phyloP scores from a whole-genome alignment of 2,797 vertebrate species.

The Girardinus metallicus region DNA sequence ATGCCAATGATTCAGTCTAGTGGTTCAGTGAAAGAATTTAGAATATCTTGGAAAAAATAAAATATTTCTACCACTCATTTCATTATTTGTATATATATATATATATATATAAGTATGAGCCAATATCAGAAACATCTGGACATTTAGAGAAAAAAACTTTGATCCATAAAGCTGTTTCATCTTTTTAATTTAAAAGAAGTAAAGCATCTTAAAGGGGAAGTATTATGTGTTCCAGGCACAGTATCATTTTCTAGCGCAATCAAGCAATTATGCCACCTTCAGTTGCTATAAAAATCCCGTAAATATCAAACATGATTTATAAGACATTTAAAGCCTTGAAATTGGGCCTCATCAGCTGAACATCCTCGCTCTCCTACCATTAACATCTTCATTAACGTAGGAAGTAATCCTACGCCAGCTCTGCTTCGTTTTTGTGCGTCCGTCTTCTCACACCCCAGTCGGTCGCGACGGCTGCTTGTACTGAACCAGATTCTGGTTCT shows the following conservation, averaged over 20 bases:
- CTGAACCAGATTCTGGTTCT: background rate
- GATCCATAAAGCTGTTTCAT: background rate
- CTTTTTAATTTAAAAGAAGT: background rate
- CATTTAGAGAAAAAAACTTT: too few species aligned
- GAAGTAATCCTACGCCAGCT: background rate
- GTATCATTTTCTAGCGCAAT: too few species aligned
- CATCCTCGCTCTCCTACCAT: background rate
- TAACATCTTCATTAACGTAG: background rate
- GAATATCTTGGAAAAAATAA: background rate
- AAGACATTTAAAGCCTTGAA: too few species aligned
- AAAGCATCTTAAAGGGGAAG: background rate
- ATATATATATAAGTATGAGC: too few species aligned
- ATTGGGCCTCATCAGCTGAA: background rate
- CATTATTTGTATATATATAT: too few species aligned
- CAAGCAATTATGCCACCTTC: too few species aligned
- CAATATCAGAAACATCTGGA: too few species aligned
- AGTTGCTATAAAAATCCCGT: too few species aligned
- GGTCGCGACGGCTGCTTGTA: background rate
- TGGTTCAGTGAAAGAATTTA: background rate
- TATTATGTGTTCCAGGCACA: too few species aligned
- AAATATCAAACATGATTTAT: too few species aligned
- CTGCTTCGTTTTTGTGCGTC: background rate
- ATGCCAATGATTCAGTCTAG: background rate
- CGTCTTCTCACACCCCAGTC: background rate
- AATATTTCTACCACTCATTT: background rate